Evolutionary conservation across 2,113 vertebrate genomes (phyloP).

Genomic region (Ciconia boyciana): DNA sequence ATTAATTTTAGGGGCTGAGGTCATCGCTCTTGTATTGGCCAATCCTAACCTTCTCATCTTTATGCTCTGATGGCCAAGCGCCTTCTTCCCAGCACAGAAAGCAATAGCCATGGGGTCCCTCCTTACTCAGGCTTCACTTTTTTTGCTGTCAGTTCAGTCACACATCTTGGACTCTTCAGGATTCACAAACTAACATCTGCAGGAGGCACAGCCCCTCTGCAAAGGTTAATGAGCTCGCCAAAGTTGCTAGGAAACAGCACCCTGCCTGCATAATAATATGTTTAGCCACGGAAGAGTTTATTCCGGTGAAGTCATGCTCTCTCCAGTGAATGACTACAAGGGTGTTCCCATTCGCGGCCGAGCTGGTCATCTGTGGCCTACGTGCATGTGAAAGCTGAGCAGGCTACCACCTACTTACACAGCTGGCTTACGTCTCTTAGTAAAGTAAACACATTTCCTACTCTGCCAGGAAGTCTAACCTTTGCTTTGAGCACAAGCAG

Average conservation of each 20-base stretch:
- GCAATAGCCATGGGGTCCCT: neutral
- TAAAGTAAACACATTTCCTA: neutral
- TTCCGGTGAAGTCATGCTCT: neutral
- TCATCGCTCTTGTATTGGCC: neutral
- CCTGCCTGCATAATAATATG: neutral
- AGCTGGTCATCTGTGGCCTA: neutral
- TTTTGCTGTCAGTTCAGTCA: accelerated
- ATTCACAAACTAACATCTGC: neutral
- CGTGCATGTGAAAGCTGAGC: neutral
- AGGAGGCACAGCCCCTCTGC: neutral
- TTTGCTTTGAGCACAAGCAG: neutral
- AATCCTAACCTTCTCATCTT: neutral
- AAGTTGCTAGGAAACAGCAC: constrained; percentile 41
- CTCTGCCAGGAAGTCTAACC: neutral
- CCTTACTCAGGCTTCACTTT: neutral
- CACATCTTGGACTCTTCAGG: neutral
- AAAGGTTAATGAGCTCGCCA: neutral
- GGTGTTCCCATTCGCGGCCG: neutral
- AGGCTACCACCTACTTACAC: neutral
- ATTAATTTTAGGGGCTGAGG: neutral
- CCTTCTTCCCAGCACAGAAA: neutral
- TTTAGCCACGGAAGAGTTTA: neutral
- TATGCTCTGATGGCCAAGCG: neutral
- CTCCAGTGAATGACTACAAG: neutral
- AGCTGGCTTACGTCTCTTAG: neutral